These are phyloP conservation scores for Lasiommata megera DNA, from an alignment of 2,888 invertebrate species.

Conservation along the genomic window DNA sequence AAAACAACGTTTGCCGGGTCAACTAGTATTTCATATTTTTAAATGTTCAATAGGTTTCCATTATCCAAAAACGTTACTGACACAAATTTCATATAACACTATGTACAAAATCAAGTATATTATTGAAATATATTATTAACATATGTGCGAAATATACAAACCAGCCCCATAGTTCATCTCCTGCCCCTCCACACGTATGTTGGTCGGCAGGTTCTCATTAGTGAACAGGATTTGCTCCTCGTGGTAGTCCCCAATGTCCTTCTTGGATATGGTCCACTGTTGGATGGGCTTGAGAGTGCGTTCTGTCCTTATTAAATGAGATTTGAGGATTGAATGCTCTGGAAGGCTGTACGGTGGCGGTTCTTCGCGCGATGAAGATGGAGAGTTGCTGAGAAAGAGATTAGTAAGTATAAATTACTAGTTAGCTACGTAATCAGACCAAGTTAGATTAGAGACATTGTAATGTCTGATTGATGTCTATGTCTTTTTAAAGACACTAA, in stretches of 20 bases:
- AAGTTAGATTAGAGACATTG: too few relatives aligned
- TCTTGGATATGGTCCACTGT: constrained; percentile 77
- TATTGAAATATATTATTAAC: too few relatives aligned
- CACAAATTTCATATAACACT: too few relatives aligned
- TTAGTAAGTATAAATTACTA: too few relatives aligned
- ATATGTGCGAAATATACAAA: constrained; percentile 41
- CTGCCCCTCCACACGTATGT: constrained; percentile 54
- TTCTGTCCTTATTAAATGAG: constrained; percentile 61
- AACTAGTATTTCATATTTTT: too few relatives aligned
- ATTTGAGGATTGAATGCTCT: constrained; percentile 72
- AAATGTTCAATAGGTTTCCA: too few relatives aligned
- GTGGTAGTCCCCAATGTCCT: constrained; percentile 67
- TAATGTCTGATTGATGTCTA: too few relatives aligned
- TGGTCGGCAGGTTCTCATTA: constrained; percentile 64
- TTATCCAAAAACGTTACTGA: too few relatives aligned
- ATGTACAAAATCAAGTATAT: too few relatives aligned
- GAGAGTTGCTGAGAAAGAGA: constrained; percentile 47
- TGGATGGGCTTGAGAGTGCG: constrained; percentile 55
- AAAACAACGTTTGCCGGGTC: too few relatives aligned
- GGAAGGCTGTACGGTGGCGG: constrained; percentile 66
- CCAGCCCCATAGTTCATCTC: constrained; percentile 72
- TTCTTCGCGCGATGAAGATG: constrained; percentile 57
- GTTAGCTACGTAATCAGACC: too few relatives aligned
- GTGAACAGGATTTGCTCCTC: constrained; percentile 75
- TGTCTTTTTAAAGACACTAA: too few relatives aligned